Evolutionary conservation across 2,113 vertebrate genomes (phyloP), one percentile per base, ranked within the genome.

Genomic region (Hiodon alosoides): DNA sequence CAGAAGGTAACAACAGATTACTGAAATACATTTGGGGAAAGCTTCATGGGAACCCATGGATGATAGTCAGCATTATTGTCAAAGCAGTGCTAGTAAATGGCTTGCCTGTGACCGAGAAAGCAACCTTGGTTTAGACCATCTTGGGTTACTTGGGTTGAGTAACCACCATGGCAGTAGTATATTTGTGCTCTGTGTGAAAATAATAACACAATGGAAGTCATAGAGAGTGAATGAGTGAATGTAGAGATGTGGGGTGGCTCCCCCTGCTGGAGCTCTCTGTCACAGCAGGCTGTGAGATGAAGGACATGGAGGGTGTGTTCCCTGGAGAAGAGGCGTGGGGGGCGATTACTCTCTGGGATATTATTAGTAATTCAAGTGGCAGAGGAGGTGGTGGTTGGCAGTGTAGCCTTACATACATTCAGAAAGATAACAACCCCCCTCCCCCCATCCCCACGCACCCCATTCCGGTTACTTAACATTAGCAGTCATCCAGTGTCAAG

Each of bases 231-330:
- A 3, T 7, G 11, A 48, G 11, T 14, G 71, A 17, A 47, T 8
- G n/a, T 9, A 48, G 31, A 7, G 13, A 9, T 53, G 5, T 7
- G 17, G 50, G 13, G 50, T 52, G 31, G 60, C 61, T 16, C 72
- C 61, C 61, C 72, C 72, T 73, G 48, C 61, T 73, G 72, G 71
- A 11, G 8, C 7, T 7, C 16, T 5, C 46, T 64, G 61, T 5
- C 0, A 31, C 61, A 64, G 60, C 3, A 13, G 17, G 17, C 17
- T 65, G 62, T 6, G 62, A 31, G 16, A 17, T 65, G 62, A 57
- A 7, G 54, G 5, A 57, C 5, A 57, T 57, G 54, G 47, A 7
- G 62, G 62, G 31, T 31, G 31, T 31, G 31, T 31, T 31, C 31
- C 0, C 2, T 31, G 31, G 31, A 31, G 31, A 31, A 31, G 31